Percentiles rank a stretch among this genome's conserved stretches.
Conservation (phyloP, 2,113 vertebrate species). For the Hypomesus transpacificus region DNA sequence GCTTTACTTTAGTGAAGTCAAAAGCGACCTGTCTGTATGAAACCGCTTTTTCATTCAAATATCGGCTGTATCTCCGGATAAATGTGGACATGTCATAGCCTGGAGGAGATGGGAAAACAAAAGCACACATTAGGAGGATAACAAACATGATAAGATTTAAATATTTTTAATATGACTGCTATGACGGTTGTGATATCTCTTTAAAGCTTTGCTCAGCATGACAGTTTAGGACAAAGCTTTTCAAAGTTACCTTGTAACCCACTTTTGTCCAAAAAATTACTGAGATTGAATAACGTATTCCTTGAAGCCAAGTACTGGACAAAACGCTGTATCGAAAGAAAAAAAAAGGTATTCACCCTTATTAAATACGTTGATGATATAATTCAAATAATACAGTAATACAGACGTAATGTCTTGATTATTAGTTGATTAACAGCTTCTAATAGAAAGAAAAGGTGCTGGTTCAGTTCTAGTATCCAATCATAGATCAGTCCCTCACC, state of each 20-base stretch:
- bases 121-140: background rate
- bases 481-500: conserved; percentile 66
- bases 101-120: conserved; percentile 40
- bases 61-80: conserved; percentile 95
- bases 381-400: background rate
- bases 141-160: background rate
- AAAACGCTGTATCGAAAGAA: conserved; percentile 82
- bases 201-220: background rate
- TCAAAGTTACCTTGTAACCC: conserved; percentile 88
- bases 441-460: too few species aligned
- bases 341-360: background rate
- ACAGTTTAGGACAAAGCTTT: background rate
- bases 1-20: conserved; percentile 99
- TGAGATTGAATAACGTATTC: conserved; percentile 98
- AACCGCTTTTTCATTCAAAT: conserved; percentile 97
- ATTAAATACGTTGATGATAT: too few species aligned
- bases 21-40: conserved; percentile 99
- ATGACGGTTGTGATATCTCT: background rate
- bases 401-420: background rate
- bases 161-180: background rate
- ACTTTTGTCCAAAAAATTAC: conserved; percentile 99
- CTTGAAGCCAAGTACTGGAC: conserved; percentile 99
- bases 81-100: conserved; percentile 99
- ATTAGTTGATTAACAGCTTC: background rate
- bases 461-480: background rate